These are phyloP conservation scores for Eurystomus gularis DNA, from an alignment of 2,113 vertebrate genomes.

Conservation along the genomic window DNA sequence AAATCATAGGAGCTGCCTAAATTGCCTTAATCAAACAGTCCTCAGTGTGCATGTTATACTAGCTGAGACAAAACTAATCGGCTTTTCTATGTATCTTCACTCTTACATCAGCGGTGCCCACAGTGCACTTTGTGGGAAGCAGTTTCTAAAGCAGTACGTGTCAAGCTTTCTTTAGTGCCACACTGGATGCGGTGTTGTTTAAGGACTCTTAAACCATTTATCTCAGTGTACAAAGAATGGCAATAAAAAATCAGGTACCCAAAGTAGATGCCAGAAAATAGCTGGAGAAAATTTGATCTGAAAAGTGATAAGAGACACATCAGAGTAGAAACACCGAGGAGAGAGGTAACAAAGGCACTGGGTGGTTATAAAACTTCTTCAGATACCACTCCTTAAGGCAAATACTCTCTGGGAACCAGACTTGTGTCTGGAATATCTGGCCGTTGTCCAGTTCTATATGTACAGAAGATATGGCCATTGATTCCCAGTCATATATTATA, in stretches of 20 bases:
- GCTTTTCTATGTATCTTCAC: background rate
- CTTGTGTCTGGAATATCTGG: conserved; percentile 46
- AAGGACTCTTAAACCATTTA: background rate
- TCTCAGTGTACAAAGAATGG: background rate
- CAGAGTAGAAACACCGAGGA: background rate
- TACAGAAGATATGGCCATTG: conserved; percentile 32
- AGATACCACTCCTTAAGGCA: background rate
- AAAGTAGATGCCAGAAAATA: background rate
- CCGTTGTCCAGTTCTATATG: background rate
- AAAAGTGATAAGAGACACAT: background rate
- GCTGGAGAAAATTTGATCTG: background rate
- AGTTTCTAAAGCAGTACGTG: background rate
- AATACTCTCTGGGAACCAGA: conserved; percentile 37
- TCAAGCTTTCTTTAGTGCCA: background rate
- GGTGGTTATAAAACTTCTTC: background rate
- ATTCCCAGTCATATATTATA: conserved; percentile 31
- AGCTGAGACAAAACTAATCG: conserved; percentile 21
- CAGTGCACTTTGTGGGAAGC: background rate
- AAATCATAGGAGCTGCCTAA: background rate
- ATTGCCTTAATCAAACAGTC: background rate
- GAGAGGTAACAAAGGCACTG: background rate
- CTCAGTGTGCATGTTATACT: background rate
- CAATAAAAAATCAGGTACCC: background rate
- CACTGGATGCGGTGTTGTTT: background rate
- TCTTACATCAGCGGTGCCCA: background rate